phyloP scores from a whole-genome alignment of 2,888 invertebrate species.

The Teleogryllus oceanicus region DNA sequence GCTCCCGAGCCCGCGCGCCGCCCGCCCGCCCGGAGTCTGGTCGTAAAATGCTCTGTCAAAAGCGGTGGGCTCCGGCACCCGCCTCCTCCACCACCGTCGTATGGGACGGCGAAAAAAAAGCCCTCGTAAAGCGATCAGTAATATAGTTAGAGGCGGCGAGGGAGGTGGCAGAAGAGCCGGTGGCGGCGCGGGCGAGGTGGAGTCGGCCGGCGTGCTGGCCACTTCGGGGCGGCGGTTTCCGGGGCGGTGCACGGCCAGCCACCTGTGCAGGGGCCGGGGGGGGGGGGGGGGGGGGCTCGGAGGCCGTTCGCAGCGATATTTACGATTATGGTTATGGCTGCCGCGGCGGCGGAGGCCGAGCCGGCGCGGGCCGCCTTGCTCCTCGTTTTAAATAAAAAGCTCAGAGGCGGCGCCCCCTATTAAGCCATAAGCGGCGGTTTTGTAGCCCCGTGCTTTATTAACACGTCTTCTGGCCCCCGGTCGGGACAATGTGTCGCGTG shows the following conservation, averaged over 20 bases:
- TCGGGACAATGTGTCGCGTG: neutral
- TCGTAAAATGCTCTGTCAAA: constrained; percentile 6
- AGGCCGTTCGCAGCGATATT: constrained; percentile 1
- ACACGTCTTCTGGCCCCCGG: constrained; percentile 1
- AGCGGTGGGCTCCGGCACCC: neutral
- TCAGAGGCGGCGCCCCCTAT: constrained; percentile 7
- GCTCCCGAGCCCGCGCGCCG: neutral
- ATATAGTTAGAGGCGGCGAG: neutral
- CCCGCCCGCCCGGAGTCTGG: neutral
- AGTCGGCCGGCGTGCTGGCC: neutral
- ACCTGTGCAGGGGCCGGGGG: neutral
- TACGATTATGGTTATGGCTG: constrained; percentile 18
- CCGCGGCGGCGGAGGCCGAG: neutral
- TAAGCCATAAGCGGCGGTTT: constrained; percentile 18
- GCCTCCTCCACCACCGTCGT: neutral
- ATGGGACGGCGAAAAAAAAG: constrained; percentile 6
- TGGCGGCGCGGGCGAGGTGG: neutral
- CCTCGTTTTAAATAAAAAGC: constrained; percentile 9
- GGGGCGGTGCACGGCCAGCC: neutral
- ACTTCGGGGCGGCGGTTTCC: neutral
- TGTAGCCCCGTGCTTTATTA: constrained; percentile 18
- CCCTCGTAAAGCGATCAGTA: constrained; percentile 2
- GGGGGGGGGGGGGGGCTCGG: neutral
- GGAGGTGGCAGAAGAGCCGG: neutral
- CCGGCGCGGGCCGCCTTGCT: neutral